phyloP scores from a whole-genome alignment of 2,888 invertebrate genomes.

The Philereme vetulata region DNA sequence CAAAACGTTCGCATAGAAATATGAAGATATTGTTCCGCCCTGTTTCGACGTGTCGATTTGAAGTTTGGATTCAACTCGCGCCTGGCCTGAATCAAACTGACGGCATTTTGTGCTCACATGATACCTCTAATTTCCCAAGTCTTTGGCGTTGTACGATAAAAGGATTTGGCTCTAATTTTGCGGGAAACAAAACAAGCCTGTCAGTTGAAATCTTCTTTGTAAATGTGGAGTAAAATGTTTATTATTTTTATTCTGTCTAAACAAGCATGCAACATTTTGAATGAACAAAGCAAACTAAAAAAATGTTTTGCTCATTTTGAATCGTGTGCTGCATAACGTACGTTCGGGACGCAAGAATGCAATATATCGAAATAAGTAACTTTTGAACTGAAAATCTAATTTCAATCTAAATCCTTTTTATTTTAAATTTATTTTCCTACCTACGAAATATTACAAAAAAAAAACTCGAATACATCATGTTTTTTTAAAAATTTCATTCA shows the following conservation, averaged over 20 bases:
- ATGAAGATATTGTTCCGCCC: constrained; percentile 53
- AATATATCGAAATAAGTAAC: too few relatives aligned
- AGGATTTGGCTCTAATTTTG: constrained; percentile 25
- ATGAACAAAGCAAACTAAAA: too few relatives aligned
- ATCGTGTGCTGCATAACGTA: too few relatives aligned
- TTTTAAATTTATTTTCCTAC: neutral
- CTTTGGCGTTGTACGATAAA: constrained; percentile 35
- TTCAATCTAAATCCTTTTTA: neutral
- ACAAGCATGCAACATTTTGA: too few relatives aligned
- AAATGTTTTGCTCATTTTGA: too few relatives aligned
- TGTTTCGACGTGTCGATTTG: constrained; percentile 47
- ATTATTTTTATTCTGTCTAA: too few relatives aligned
- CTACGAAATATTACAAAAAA: neutral
- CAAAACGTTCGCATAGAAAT: constrained; percentile 42
- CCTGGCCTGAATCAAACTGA: constrained; percentile 52
- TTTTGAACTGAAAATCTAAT: too few relatives aligned
- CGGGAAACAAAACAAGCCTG: constrained; percentile 13
- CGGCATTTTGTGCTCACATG: constrained; percentile 38
- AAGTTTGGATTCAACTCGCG: constrained; percentile 60
- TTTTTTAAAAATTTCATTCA: neutral
- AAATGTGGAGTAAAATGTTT: too few relatives aligned
- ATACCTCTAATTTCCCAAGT: constrained; percentile 48
- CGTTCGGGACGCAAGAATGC: too few relatives aligned
- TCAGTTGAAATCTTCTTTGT: too few relatives aligned
- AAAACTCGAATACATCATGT: neutral